Evolutionary conservation across 64 coral and sea anemone genomes (phyloP).

Genomic region (Montipora foliosa): DNA sequence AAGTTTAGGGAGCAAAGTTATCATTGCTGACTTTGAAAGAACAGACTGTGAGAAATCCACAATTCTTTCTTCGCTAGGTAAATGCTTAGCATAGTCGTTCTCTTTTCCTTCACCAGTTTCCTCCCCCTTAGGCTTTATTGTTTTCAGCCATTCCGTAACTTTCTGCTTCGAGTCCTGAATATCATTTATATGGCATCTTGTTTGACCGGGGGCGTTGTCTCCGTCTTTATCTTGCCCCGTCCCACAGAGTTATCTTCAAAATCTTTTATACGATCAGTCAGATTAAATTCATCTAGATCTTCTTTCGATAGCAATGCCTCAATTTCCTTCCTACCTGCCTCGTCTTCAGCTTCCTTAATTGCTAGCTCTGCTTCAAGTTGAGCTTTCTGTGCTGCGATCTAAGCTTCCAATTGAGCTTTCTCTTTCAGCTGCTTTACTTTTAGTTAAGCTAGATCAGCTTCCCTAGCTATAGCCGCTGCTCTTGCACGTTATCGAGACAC

Average conservation of each 20-base stretch:
- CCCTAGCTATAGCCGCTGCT: not conserved
- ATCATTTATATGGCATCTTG: not conserved
- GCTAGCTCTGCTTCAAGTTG: not conserved
- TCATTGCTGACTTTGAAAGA: not conserved
- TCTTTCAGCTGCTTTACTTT: conserved; percentile 34
- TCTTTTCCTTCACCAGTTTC: not conserved
- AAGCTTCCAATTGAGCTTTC: no score
- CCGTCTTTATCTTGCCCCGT: not conserved
- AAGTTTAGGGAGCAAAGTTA: conserved; percentile 8
- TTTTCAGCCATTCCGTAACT: conserved; percentile 5
- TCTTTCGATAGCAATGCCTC: not conserved
- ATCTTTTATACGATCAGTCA: not conserved
- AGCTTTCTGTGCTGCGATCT: not conserved
- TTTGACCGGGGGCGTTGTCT: not conserved
- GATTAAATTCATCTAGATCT: not conserved
- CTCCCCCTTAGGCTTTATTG: not conserved
- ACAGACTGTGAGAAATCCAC: not conserved
- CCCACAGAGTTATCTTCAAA: not conserved
- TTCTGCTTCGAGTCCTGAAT: not conserved
- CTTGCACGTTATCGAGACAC: not conserved
- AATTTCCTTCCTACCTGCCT: not conserved
- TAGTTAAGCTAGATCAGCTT: conserved; percentile 24
- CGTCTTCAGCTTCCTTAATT: not conserved
- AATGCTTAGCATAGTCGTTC: not conserved
- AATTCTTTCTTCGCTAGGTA: not conserved